These are phyloP conservation scores for Bilobella aurantiaca DNA, from an alignment of 1,140 invertebrate species.

Conservation along the genomic window DNA sequence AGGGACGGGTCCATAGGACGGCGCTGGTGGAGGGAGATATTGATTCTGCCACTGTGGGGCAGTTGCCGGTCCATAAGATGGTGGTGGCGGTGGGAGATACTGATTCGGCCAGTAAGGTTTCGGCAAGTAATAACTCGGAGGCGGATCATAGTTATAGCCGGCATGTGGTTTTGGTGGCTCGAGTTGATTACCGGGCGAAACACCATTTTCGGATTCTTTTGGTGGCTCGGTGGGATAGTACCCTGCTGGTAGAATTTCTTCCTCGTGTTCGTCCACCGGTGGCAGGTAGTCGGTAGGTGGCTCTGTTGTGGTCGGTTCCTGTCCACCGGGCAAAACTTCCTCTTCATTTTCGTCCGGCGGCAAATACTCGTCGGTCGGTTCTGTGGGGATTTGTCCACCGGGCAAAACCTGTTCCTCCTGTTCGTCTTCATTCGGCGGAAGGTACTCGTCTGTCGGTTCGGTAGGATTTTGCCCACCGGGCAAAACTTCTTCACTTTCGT, in stretches of 20 bases:
- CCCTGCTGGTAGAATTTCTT: slow-evolving; percentile 5
- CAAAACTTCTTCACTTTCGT: slow-evolving; percentile 5
- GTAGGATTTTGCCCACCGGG: not conserved
- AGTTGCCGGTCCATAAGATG: not conserved
- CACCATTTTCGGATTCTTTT: not conserved
- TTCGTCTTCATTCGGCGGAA: not conserved
- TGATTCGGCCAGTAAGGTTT: too few species aligned
- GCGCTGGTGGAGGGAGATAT: slow-evolving; percentile 1
- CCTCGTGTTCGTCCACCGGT: not conserved
- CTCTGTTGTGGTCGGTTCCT: not conserved
- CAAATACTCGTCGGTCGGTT: not conserved
- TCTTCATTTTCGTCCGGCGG: slow-evolving; percentile 7
- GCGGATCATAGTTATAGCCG: too few species aligned
- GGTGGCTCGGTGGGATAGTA: not conserved
- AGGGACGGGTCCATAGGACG: not conserved
- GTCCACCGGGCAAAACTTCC: slow-evolving; percentile 3
- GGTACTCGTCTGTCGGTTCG: not conserved
- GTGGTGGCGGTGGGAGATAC: not conserved
- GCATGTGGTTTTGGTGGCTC: not conserved
- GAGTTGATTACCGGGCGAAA: not conserved
- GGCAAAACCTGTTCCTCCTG: not conserved
- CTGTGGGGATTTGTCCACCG: not conserved
- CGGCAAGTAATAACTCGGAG: too few species aligned
- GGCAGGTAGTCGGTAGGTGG: not conserved
- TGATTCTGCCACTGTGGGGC: not conserved